Percentiles rank a stretch among this genome's conserved stretches.
Conservation (phyloP, 1,140 invertebrate genomes). For the Dicyema japonicum region DNA sequence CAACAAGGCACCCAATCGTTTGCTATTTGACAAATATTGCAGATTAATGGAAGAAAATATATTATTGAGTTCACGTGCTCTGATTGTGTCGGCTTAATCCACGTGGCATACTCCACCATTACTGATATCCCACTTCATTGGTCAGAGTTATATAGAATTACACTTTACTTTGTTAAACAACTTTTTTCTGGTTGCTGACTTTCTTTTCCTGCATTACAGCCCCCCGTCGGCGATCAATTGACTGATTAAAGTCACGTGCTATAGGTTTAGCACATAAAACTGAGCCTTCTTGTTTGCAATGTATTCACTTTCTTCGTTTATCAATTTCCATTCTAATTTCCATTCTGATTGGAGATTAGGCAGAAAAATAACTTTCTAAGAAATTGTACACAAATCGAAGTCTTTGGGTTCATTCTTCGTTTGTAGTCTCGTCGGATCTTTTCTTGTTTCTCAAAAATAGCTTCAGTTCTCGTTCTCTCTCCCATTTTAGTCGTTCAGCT, state of each 20-base stretch:
- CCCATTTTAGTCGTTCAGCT: slow-evolving; percentile 11
- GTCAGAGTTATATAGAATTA: slow-evolving; percentile 7
- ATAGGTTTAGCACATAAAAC: slow-evolving; percentile 16
- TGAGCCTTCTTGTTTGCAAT: slow-evolving; percentile 17
- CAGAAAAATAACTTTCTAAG: slow-evolving; percentile 12
- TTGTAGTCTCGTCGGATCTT: slow-evolving; percentile 11
- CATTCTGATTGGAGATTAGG: slow-evolving; percentile 12
- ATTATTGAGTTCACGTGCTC: slow-evolving; percentile 15
- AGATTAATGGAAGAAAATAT: slow-evolving; percentile 21
- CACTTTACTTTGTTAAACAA: slow-evolving; percentile 15
- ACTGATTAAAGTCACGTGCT: slow-evolving; percentile 18
- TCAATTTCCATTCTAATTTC: slow-evolving; percentile 14
- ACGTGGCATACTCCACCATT: slow-evolving; percentile 15
- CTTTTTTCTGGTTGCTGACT: slow-evolving; percentile 10
- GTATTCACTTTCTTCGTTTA: slow-evolving; percentile 10
- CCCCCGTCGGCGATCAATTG: slow-evolving; percentile 16
- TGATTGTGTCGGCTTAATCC: slow-evolving; percentile 17
- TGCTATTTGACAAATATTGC: slow-evolving; percentile 19
- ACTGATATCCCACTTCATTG: slow-evolving; percentile 12
- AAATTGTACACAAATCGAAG: slow-evolving; percentile 19
- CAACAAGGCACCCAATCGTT: slow-evolving; percentile 18
- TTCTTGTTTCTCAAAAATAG: slow-evolving; percentile 17
- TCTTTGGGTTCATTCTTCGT: slow-evolving; percentile 18
- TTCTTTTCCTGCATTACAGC: slow-evolving; percentile 14
- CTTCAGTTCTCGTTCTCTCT: slow-evolving; percentile 11